phyloP scores from a whole-genome alignment of 2,113 vertebrate species.

The Loxodonta africana region DNA sequence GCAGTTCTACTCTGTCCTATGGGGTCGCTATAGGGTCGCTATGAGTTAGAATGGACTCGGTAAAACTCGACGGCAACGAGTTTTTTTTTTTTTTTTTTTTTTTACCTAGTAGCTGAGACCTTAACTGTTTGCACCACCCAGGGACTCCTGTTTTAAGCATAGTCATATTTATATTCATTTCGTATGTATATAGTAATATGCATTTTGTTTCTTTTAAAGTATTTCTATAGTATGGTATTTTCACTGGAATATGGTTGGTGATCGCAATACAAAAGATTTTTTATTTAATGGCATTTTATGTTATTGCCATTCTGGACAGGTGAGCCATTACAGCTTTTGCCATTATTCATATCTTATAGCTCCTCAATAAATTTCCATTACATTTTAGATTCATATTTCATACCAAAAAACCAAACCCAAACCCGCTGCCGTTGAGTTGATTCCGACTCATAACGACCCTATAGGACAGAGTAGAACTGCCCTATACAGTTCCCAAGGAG shows the following conservation, averaged over 20 bases:
- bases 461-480: too few relatives aligned
- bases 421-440: too few relatives aligned
- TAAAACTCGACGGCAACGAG: too few relatives aligned
- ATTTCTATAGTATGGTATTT: neutral
- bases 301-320: neutral
- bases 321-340: neutral
- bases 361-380: neutral
- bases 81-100: too few relatives aligned
- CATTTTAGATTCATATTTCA: neutral
- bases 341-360: neutral
- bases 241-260: neutral
- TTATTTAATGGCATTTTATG: neutral
- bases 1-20: too few relatives aligned
- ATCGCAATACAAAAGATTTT: neutral
- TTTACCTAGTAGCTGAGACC: neutral
- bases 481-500: too few relatives aligned
- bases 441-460: too few relatives aligned
- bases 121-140: neutral
- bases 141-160: conserved; percentile 24
- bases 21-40: too few relatives aligned
- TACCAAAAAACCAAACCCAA: too few relatives aligned
- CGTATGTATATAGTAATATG: accelerated
- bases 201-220: conserved; percentile 24
- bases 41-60: too few relatives aligned
- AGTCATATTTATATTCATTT: neutral